Base-by-base conservation (phyloP, 1,140 invertebrate species). In the Bombus haemorrhoidalis region DNA sequence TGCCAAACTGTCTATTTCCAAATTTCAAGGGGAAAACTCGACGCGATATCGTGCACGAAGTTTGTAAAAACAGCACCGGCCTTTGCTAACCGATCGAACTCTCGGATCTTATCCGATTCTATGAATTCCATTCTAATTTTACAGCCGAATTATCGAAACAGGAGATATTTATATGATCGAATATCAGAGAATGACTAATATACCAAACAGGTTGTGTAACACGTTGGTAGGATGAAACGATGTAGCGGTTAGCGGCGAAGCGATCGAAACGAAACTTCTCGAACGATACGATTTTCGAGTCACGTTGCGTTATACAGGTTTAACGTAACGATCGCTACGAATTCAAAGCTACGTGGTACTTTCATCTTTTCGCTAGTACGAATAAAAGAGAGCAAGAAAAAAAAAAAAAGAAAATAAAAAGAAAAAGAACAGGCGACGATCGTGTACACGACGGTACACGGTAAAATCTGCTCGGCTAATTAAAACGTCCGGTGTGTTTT, bases 151-250 rank as follows among this genome's bases (percentile, higher is more conserved):
- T 5, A 13, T n/a, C 28, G 10, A 62, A 28, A 2, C 4, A 0
- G 10, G 1, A 3, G 0, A n/a, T 59, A 12, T 3, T 62, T 2
- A 0, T 28, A 12, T 0, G 47, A 12, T n/a, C 10, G 28, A n/a
- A n/a, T n/a, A n/a, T n/a, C n/a, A n/a, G 59, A 12, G 13, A 13
- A n/a, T 62, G 13, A 62, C 12, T 5, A 62, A 13, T 13, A 9
- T 4, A 12, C 9, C 4, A 62, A 28, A n/a, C 22, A 5, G 4
- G 0, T 13, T 28, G 4, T 2, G 59, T 5, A 5, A 12, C 1
- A 1, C 10, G 12, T n/a, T 13, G 59, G 28, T 13, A 62, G 28
- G n/a, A 12, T 0, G 28, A 28, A 28, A 59, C 8, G 57, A 3
- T 12, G 13, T n/a, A n/a, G 9, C 28, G 57, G 9, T 28, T 47